phyloP scores from a whole-genome alignment of 2,113 vertebrate genomes.

The Eidolon helvum region DNA sequence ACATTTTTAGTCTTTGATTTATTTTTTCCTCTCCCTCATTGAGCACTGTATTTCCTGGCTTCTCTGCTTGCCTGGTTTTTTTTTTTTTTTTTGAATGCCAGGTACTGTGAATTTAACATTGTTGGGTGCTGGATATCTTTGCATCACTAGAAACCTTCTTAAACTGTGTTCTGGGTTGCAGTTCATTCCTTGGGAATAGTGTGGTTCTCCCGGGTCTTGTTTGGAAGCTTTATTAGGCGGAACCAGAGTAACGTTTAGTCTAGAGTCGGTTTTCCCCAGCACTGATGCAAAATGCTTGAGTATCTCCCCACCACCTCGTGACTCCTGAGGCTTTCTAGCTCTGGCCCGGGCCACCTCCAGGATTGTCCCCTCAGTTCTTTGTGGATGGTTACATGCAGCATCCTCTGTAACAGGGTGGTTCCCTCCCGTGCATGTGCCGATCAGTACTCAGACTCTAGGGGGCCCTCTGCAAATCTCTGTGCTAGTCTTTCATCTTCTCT shows the following conservation, averaged over 20 bases:
- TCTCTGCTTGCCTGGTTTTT: not conserved
- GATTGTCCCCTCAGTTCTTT: not conserved
- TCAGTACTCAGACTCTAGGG: not conserved
- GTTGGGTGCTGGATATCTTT: not conserved
- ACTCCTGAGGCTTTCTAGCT: not conserved
- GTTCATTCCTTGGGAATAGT: not conserved
- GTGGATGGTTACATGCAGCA: not conserved
- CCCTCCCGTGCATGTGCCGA: rapidly evolving
- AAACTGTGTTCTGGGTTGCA: not conserved
- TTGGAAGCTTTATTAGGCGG: not conserved
- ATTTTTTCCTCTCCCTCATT: not conserved
- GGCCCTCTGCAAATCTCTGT: not conserved
- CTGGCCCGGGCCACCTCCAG: not conserved
- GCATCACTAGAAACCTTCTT: not conserved
- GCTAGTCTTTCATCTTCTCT: not conserved
- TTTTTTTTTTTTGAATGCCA: not conserved
- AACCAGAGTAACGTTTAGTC: not conserved
- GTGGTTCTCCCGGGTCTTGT: not conserved
- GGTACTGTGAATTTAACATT: not conserved
- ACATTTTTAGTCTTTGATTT: not conserved
- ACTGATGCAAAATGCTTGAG: not conserved
- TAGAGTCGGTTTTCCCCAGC: not conserved
- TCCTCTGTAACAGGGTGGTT: not conserved
- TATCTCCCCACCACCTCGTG: too few species aligned
- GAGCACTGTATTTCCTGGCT: not conserved